Conservation (phyloP, 2,113 vertebrate genomes). For the Hydrolagus affinis region DNA sequence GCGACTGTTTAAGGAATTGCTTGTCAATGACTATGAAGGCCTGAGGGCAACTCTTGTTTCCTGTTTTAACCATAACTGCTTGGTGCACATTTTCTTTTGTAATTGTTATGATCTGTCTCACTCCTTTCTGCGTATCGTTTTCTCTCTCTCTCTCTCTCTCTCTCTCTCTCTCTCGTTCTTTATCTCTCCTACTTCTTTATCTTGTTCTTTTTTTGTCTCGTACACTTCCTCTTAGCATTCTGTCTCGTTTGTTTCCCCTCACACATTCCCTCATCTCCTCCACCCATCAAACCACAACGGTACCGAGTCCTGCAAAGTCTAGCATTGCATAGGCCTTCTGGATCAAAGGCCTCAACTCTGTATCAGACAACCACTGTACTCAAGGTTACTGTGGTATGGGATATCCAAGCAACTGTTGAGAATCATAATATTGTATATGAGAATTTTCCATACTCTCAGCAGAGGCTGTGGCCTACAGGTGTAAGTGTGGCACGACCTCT, state of each 20-base stretch:
- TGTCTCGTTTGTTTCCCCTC: neutral
- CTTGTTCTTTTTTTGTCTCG: too few species aligned
- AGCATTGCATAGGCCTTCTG: neutral
- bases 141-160: neutral
- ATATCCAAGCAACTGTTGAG: neutral
- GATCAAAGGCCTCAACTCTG: neutral
- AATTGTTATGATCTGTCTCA: neutral
- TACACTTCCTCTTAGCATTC: too few species aligned
- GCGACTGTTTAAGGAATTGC: neutral
- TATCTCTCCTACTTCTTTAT: neutral
- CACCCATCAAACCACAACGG: neutral
- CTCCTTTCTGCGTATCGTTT: neutral
- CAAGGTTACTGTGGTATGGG: too few species aligned
- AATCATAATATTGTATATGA: neutral
- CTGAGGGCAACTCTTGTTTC: neutral
- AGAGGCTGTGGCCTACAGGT: neutral
- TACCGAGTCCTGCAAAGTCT: neutral
- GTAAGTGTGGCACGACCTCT: neutral
- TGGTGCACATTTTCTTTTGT: neutral
- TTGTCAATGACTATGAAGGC: neutral
- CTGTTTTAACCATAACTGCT: neutral
- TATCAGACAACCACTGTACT: neutral
- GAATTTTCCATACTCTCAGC: neutral
- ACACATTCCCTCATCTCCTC: neutral
- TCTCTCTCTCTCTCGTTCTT: too few species aligned